Percentiles rank a stretch among this genome's conserved stretches.
Evolutionary conservation across 1,140 invertebrate genomes (phyloP).

Genomic region (Meloidogyne floridensis): DNA sequence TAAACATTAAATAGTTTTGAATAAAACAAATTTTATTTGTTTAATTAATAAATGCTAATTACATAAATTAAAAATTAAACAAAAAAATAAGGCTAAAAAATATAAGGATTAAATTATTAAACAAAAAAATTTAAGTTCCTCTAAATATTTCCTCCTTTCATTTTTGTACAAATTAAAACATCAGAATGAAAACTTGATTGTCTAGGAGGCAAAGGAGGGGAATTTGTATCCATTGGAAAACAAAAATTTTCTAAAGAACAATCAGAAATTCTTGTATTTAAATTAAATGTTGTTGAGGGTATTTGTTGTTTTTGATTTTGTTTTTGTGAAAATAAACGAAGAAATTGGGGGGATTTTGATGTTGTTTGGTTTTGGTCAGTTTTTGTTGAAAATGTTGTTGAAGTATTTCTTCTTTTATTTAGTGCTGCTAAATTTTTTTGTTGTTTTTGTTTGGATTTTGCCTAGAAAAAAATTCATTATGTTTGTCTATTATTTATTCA

Average conservation of each 20-base stretch:
- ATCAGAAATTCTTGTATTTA: constrained; percentile 7
- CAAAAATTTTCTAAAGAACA: constrained; percentile 9
- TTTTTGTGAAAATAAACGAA: constrained; percentile 1
- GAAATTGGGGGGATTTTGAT: background rate
- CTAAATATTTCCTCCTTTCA: background rate
- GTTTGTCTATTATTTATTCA: no score
- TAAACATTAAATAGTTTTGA: no score
- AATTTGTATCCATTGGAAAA: constrained; percentile 9
- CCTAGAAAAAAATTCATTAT: background rate
- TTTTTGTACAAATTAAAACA: background rate
- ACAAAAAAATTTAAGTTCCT: no score
- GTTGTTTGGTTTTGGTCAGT: background rate
- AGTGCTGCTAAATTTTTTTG: background rate
- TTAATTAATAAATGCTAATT: no score
- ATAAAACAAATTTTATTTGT: no score
- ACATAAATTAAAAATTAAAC: no score
- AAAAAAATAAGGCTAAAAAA: no score
- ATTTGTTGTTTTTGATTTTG: background rate
- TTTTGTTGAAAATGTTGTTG: background rate
- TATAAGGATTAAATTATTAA: no score
- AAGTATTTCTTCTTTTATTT: constrained; percentile 4
- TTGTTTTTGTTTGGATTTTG: constrained; percentile 17
- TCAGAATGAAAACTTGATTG: constrained; percentile 23
- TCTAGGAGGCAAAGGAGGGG: constrained; percentile 21
- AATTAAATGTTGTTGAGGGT: background rate